Evolutionary conservation across 2,888 invertebrate species (phyloP), one percentile per base, ranked within the genome.

Genomic region (Zaprionus obscuricornis): DNA sequence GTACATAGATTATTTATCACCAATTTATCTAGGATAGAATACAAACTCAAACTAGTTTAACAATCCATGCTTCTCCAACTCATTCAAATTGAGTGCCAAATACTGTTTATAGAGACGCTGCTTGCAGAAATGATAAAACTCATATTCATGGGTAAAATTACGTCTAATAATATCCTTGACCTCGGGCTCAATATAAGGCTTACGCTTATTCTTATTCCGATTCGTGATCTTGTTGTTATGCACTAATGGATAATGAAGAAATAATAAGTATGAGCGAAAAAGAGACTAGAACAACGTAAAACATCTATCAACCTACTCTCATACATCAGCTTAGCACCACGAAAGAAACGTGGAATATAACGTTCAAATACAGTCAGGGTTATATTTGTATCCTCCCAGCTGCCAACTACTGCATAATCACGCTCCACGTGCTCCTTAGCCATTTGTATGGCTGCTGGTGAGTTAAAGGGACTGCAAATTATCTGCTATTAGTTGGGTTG

Each of bases 101-200:
- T 95, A 92, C 83, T 96, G 96, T 87, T 93, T 92, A 85, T 96
- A 94, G 11, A 97, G 91, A 76, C 96, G 91, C 87, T 96, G 96
- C 78, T 93, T 93, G 89, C 96, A 96, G 88, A 96, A 97, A 86
- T 96, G 93, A 89, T 96, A 97, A 89, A 97, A 96, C 84, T 97
- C 96, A 7, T 96, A 95, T 90, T 97, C 96, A 43, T 94, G 91
- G 0, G 96, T 96, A 88, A 97, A 96, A 90, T 97, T 96, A 33
- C 92, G 92, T 67, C 96, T 92, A 3, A 97, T 95, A 47, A 96
- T 93, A 18, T 95, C 74, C 64, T 81, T 86, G 46, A 88, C 87
- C 51, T 86, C 85, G 0, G 68, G 74, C 40, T 87, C 82, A 24
- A 86, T 71, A 33, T 51, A 71, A 0, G 96, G 96, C 87, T 96